Base-by-base conservation (phyloP, 1,140 invertebrate genomes). In the Calephelis virginiensis region DNA sequence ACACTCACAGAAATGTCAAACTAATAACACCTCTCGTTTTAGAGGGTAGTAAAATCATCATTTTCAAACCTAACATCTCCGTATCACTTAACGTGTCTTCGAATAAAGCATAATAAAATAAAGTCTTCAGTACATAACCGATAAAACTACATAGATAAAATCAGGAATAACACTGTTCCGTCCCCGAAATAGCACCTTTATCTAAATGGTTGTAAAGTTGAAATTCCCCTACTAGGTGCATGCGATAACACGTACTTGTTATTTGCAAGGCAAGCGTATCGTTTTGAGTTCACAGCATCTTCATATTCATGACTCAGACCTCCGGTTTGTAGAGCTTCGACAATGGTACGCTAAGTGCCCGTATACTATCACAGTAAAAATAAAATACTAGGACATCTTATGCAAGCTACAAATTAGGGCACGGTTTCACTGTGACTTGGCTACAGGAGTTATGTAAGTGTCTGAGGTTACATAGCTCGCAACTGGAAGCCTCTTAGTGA, bases 311-410 rank as follows among this genome's bases (percentile, higher is more conserved):
- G 61, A 62, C 40, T 62, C 61, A 46, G 45, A 62, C 43, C 61
- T 46, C 61, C 40, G 45, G 61, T 47, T 53, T 17, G 61, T 47
- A 47, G 40, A 47, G 61, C 40, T 13, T 62, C 43, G 45, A 37
- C 53, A n/a, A 62, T 62, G 61, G 45, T 17, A 46, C 61, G 40
- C 61, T 62, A 62, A 62, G 61, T 62, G 61, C 61, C 61, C 17
- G 53, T 47, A 45, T 45, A 47, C 60, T 61, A 61, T 73, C 77
- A 71, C 75, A 68, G 67, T 74, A 8, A 13, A 10, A 53, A 53
- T 17, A 53, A 53, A 17, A 53, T 53, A 43, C 7, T 43, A 43
- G 40, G 40, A 43, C 40, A 43, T 0, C 8, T 43, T 43, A 43
- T 43, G 40, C 40, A 43, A 43, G 40, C 40, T 43, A 43, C 40